Base-by-base conservation (phyloP, 1,140 invertebrate species). In the Aculops lycopersici region DNA sequence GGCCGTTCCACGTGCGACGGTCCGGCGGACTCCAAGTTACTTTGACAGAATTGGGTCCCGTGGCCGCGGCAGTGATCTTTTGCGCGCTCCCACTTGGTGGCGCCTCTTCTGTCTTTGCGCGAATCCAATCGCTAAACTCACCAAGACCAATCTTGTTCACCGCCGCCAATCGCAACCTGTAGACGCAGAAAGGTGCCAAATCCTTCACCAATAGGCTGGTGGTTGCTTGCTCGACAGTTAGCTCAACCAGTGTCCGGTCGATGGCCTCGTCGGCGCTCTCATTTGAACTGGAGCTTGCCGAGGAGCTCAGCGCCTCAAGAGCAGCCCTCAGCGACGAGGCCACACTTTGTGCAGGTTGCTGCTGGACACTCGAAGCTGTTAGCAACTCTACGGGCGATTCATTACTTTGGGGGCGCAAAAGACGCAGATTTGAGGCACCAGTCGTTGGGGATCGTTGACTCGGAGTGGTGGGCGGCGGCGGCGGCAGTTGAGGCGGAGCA, bases 11-110 rank as follows among this genome's bases (percentile, higher is more conserved):
- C 13, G 12, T 16, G 17, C 15, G 16, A 15, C 17, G 37, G 12
- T 37, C 37, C 12, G 37, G 37, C 1, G 37, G 37, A 37, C 45
- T 42, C 47, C 47, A 48, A 2, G 44, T 42, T 2, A 48, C 44
- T 18, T 48, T 47, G 3, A 48, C 20, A 17, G 45, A 46, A 16
- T 24, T 42, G 0, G 47, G 47, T n/a, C 47, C 47, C 4, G 47
- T 49, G 0, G 47, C 41, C 21, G 48, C 38, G 12, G 45, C 47
- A 1, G 35, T 16, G 1, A 49, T 17, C 2, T 45, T 44, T 15
- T 40, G 38, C 17, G 47, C 43, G 3, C 46, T 46, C 0, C 21
- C 46, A 14, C 41, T 44, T 13, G 47, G 47, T 36, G 46, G 46
- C 16, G 36, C 38, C 21, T 45, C 44, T 19, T 45, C 43, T 5